A percentile compares a stretch with the other conserved stretches of the same genome.
Evolutionary conservation across 2,113 vertebrate genomes (phyloP).

Genomic region (Tretioscincus oriximinensis): DNA sequence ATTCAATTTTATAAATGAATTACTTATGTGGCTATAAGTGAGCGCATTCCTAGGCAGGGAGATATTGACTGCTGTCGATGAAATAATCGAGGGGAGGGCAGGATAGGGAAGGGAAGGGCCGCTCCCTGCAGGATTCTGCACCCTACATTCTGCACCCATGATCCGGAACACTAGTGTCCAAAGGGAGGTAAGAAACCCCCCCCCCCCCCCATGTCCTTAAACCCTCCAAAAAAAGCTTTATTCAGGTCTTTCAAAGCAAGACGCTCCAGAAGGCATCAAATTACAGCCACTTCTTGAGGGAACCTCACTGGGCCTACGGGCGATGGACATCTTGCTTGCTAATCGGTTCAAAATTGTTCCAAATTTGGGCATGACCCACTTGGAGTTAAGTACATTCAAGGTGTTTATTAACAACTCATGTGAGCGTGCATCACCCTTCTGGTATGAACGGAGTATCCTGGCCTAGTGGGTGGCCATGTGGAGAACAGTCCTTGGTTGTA

Average conservation of each 20-base stretch:
- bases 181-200: not conserved
- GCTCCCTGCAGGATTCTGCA: constrained; percentile 36
- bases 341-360: constrained; percentile 20
- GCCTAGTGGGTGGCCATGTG: not conserved
- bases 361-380: constrained; percentile 8
- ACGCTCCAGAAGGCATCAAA: not conserved
- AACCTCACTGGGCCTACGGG: not conserved
- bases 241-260: not conserved
- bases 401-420: not conserved
- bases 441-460: not conserved
- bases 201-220: not conserved
- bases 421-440: not conserved
- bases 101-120: not conserved
- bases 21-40: constrained; percentile 75
- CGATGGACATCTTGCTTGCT: constrained; percentile 5
- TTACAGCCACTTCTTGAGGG: not conserved
- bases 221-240: not conserved
- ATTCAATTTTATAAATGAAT: constrained; percentile 82
- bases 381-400: constrained; percentile 1
- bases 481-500: not conserved
- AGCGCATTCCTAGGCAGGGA: constrained; percentile 70
- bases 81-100: constrained; percentile 64
- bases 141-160: not conserved
- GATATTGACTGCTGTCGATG: constrained; percentile 69
- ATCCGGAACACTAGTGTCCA: constrained; percentile 23